Conservation (phyloP, 2,113 vertebrate species). For the Pseudorectes ferrugineus region DNA sequence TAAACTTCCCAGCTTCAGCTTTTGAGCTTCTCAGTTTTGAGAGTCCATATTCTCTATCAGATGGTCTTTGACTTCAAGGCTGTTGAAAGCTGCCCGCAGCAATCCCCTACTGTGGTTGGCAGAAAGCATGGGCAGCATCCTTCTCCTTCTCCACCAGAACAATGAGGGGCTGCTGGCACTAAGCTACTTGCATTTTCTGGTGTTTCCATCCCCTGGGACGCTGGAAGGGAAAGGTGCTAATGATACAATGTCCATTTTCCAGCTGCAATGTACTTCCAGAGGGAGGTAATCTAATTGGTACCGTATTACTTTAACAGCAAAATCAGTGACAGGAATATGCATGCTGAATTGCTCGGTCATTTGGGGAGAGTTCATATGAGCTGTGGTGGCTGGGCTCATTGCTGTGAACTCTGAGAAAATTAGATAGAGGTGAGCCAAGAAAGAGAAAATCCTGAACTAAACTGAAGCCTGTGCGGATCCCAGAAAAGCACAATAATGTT, state of each 20-base stretch:
- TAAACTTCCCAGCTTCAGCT: not conserved
- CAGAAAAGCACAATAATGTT: not conserved
- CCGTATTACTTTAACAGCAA: conserved; percentile 41
- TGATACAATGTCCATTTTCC: conserved; percentile 45
- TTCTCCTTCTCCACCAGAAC: not conserved
- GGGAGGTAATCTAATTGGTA: conserved; percentile 62
- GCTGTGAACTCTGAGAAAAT: conserved; percentile 5
- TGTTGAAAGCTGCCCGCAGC: not conserved
- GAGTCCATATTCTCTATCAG: not conserved
- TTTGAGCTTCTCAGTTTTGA: not conserved
- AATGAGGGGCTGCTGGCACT: not conserved
- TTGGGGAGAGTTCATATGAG: conserved; percentile 30
- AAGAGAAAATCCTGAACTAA: not conserved
- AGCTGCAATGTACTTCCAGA: conserved; percentile 54
- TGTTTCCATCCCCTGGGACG: not conserved
- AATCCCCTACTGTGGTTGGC: not conserved
- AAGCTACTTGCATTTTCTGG: not conserved
- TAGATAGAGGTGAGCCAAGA: not conserved
- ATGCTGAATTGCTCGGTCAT: not conserved
- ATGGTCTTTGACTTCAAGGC: not conserved
- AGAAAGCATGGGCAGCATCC: not conserved
- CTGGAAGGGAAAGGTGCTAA: conserved; percentile 40
- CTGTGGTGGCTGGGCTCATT: conserved; percentile 5
- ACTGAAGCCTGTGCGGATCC: not conserved
- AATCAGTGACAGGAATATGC: conserved; percentile 5